phyloP scores from a whole-genome alignment of 2,888 invertebrate species.

The Dicyrtomina minuta region DNA sequence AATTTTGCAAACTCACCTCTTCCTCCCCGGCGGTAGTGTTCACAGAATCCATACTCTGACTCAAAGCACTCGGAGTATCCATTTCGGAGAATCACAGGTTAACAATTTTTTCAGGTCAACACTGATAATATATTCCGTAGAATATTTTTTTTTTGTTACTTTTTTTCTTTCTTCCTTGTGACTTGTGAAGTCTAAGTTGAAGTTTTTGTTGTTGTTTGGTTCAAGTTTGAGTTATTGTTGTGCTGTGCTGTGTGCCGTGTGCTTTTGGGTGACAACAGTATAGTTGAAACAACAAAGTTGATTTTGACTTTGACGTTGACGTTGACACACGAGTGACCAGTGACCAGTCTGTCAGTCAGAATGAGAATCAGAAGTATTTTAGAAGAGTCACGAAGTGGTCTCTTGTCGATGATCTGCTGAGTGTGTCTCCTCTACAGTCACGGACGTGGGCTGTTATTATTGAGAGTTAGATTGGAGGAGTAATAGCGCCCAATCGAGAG shows the following conservation, averaged over 20 bases:
- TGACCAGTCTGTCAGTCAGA: no score
- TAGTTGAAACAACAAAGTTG: no score
- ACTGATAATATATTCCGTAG: conserved; percentile 1
- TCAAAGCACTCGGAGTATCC: conserved; percentile 72
- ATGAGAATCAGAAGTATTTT: no score
- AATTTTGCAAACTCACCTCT: conserved; percentile 71
- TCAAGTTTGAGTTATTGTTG: no score
- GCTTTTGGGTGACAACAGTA: no score
- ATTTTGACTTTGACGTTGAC: no score
- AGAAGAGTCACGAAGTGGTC: no score
- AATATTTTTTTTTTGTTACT: conserved; percentile 4
- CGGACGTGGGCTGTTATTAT: no score
- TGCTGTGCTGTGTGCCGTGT: no score
- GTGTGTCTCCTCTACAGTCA: neutral
- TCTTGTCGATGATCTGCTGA: no score
- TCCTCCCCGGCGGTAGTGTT: conserved; percentile 94
- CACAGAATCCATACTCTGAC: conserved; percentile 97
- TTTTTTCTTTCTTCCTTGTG: neutral
- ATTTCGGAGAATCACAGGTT: conserved; percentile 55
- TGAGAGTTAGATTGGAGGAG: conserved; percentile 1
- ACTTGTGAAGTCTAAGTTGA: neutral
- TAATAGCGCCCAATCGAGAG: neutral
- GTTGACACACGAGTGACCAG: no score
- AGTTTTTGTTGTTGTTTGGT: neutral
- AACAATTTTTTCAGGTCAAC: conserved; percentile 14